phyloP scores from a whole-genome alignment of 2,113 vertebrate species.

The Heptranchias perlo region DNA sequence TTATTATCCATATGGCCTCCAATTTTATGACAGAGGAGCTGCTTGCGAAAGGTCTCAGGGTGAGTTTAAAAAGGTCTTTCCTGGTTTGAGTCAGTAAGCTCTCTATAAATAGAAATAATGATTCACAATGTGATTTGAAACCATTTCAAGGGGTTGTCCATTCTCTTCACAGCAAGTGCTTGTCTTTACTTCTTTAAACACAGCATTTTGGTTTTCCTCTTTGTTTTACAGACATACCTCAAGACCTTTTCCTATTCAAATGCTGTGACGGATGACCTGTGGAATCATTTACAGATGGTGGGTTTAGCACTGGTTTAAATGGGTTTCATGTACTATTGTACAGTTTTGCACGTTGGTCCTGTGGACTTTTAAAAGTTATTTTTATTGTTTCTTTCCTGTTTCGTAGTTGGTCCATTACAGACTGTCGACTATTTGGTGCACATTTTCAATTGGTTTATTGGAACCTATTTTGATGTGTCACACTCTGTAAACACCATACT shows the following conservation, averaged over 20 bases:
- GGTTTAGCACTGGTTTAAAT: background rate
- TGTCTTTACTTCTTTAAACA: background rate
- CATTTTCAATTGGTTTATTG: background rate
- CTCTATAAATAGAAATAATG: slow-evolving; percentile 10
- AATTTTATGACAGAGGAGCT: slow-evolving; percentile 57
- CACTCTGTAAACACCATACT: background rate
- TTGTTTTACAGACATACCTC: slow-evolving; percentile 59
- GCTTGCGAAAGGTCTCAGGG: slow-evolving; percentile 58
- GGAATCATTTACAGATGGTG: slow-evolving; percentile 68
- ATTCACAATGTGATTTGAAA: background rate
- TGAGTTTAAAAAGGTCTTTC: slow-evolving; percentile 50
- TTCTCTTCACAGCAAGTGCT: background rate
- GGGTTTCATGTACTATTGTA: background rate
- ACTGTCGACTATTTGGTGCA: background rate
- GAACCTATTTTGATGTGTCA: background rate
- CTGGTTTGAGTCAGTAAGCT: slow-evolving; percentile 30
- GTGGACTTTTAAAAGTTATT: background rate
- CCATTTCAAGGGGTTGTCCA: background rate
- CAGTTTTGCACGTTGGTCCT: background rate
- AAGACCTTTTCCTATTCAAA: slow-evolving; percentile 65
- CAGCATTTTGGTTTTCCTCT: slow-evolving; percentile 34
- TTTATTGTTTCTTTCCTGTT: background rate
- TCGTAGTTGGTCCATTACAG: no score
- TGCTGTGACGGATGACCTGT: slow-evolving; percentile 65
- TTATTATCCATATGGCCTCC: slow-evolving; percentile 59